phyloP scores from a whole-genome alignment of 2,888 invertebrate species.

The Linyphia triangularis region DNA sequence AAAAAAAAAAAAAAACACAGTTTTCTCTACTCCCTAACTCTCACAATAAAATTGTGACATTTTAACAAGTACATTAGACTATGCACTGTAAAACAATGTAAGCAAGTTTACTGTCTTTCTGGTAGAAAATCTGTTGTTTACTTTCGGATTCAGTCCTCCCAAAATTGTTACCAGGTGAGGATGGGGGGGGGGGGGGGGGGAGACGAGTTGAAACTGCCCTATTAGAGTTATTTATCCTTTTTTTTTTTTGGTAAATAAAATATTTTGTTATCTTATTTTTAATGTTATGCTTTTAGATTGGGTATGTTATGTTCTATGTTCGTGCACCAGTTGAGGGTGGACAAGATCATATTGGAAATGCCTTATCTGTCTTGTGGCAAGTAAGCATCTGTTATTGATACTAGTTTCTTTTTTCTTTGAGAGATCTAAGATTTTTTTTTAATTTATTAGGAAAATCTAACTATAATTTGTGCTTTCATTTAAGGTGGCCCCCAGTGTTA shows the following conservation, averaged over 20 bases:
- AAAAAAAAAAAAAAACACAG: too few species aligned
- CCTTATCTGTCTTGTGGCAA: slow-evolving; percentile 97
- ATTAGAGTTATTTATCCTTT: too few species aligned
- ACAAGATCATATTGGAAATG: slow-evolving; percentile 95
- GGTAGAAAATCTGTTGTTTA: too few species aligned
- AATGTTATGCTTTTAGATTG: slow-evolving; percentile 83
- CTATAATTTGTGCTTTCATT: not conserved
- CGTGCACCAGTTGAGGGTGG: slow-evolving; percentile 97
- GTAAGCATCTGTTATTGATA: slow-evolving; percentile 81
- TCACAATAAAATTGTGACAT: too few species aligned
- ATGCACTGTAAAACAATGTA: too few species aligned
- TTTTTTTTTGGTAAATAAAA: not conserved
- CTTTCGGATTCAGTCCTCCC: too few species aligned
- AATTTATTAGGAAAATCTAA: not conserved
- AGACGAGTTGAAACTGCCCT: too few species aligned
- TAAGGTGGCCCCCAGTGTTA: slow-evolving; percentile 97
- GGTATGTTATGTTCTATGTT: slow-evolving; percentile 99
- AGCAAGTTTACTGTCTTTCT: too few species aligned
- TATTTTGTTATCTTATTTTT: not conserved
- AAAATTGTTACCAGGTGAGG: too few species aligned
- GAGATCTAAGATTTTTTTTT: not conserved
- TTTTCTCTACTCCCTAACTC: too few species aligned
- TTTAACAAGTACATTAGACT: too few species aligned
- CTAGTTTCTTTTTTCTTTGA: not conserved
- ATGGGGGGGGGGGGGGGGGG: not conserved